Evolutionary conservation across 2,113 vertebrate species (phyloP), one percentile per base, ranked within the genome.

Genomic region (Ornithorhynchus anatinus): DNA sequence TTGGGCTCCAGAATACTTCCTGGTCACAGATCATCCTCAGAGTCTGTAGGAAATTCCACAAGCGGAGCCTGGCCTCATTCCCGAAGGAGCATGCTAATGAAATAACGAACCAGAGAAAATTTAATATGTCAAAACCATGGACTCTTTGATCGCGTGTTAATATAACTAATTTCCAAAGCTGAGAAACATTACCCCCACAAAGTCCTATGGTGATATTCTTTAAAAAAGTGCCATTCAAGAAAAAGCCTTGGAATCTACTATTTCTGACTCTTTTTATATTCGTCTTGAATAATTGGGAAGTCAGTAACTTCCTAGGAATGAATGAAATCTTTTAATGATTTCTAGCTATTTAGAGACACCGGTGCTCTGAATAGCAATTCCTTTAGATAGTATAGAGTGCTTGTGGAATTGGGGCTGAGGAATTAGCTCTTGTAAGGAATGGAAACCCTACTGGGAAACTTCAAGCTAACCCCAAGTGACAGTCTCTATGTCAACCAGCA

Each of bases 301-400:
- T 39, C 54, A 48, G 17, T 27, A 27, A 33, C 23, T 51, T 56
- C 32, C 42, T 32, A 65, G 38, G 10, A 74, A 59, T 68, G 72
- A 72, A 68, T 64, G 39, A n/a, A 72, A 82, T 59, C 31, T 54
- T 59, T 59, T 50, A 68, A 35, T 64, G 47, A 70, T 57, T 62
- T 72, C 62, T 19, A 20, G 53, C 45, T 35, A 59, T 63, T 37
- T 25, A 67, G 9, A 75, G 66, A 62, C 47, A 10, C 47, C 44
- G 58, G 16, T 29, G 44, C 9, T 31, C 35, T 10, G 37, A 27
- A 63, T 54, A 22, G 59, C 59, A 35, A 15, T 43, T 48, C 23
- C 27, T 53, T 63, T 72, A 31, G 22, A 40, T 47, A 33, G 10
- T 31, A 11, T 25, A 48, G 10, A 25, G 12, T 27, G 9, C 17